Base-by-base conservation (phyloP, 2,797 vertebrate genomes). In the Podarcis siculus region DNA sequence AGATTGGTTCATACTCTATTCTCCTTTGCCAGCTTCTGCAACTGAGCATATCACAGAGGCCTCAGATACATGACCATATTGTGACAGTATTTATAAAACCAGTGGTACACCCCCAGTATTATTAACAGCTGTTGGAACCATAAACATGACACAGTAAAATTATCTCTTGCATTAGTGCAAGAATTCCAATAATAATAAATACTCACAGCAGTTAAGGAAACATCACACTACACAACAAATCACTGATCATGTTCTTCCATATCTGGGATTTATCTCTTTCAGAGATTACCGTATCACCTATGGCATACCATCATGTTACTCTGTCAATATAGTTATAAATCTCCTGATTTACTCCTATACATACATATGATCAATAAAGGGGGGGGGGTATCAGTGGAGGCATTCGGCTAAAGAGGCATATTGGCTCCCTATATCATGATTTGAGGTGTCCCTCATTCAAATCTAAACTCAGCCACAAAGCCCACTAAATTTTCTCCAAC, bases 51-150 rank as follows among this genome's bases (percentile, higher is more conserved):
- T 88, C 82, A 79, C 23, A 10, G 37, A 73, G 39, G 30, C 66
- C 30, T 83, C 35, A 25, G 58, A 76, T 77, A 77, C 49, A 69
- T 83, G 73, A 88, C 73, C 66, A 61, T 84, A 58, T 84, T 84
- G 66, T 83, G 66, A 79, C 87, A 88, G 35, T 79, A 61, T 88
- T 84, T 79, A 23, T 71, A 71, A 69, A 27, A 49, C n/a, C 64
- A 30, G 61, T 49, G 32, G 17, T 72, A 61, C 49, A 79, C 32
- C 85, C 75, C 35, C 37, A 79, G 66, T 79, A 84, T 55, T 49
- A 83, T 55, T 86, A 79, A 35, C 55, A 23, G 27, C 55, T 66
- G 37, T 27, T 19, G 23, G 64, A 12, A 88, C 12, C 27, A 78
- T 88, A 88, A 58, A 88, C 30, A 61, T 23, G 10, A 78, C 32